Base-by-base conservation (phyloP, 2,888 invertebrate genomes). In the Agonopterix heracliana region DNA sequence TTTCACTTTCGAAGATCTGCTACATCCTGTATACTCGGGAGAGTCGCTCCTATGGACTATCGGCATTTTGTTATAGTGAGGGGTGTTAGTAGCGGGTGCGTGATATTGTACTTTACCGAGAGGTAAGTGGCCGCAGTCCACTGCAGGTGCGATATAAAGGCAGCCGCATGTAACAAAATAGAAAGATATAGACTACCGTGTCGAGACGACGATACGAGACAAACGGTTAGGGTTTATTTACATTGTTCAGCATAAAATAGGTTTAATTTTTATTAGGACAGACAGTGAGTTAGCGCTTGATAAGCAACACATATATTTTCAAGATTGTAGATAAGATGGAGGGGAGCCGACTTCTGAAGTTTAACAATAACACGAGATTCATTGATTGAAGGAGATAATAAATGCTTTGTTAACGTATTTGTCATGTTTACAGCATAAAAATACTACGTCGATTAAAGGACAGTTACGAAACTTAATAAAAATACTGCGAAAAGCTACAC, bases 51-150 rank as follows among this genome's bases (percentile, higher is more conserved):
- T 73, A 62, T 74, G 79, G 54, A 67, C 72, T 63, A 65, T 66
- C 67, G 77, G 71, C 59, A 78, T 66, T 76, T 81, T 83, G 68
- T 80, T 82, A 78, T 74, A 80, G 70, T 80, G 80, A 66, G 78
- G 72, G 65, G 75, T 76, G 87, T 89, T 89, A 89, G 89, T 85
- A 66, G 84, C 82, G 81, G 82, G 85, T 83, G 91, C 91, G 89
- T 91, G 91, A 90, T 91, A 90, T 88, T 90, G 91, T 91, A 92
- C 92, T 84, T 91, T 92, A 91, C 92, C 92, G 79, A 91, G 85
- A 82, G 91, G 90, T 78, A 91, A 89, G 84, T 86, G 89, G 76
- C 81, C 89, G 85, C 90, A 90, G 82, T 92, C 92, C 90, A 89
- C 92, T 91, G 91, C 88, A 82, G 86, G 86, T 84, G 89, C 82